Base-by-base conservation (phyloP, 2,888 invertebrate genomes). In the Bhutanitis thaidina region DNA sequence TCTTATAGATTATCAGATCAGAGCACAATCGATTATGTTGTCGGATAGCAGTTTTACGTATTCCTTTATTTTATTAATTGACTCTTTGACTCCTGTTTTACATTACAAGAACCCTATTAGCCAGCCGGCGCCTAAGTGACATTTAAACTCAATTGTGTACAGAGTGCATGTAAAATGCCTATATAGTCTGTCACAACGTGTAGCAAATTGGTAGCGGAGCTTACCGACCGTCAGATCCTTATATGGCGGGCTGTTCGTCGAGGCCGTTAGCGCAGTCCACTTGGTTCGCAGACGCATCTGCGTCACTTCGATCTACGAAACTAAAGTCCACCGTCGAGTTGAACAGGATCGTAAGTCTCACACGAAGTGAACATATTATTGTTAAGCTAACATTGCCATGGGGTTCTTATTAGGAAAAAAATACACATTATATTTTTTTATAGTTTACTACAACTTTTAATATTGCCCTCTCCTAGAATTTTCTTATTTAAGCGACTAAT, bases 141-240 rank as follows among this genome's bases (percentile, higher is more conserved):
- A 52, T 52, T 52, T 47, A 32, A 34, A 27, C 27, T 5, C 27
- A 46, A 51, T 47, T 60, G 65, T 71, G 69, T 64, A 65, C 61
- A 50, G 80, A 72, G 70, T 68, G 73, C 59, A 67, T 71, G 78
- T 78, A 74, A 79, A 80, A 78, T 77, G 69, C 69, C 62, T 39
- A 43, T 48, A 44, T 34, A 20, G 39, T 61, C 62, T 72, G 74
- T 74, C 68, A 75, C 71, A 73, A 75, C 40, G 55, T 72, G 69
- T 67, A 60, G 74, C 65, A 67, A 71, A 46, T 52, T 52, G 52
- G 69, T 56, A 51, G 53, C 49, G 51, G 54, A 69, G 74, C 78
- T 69, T 61, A 80, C 69, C 63, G 80, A 67, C 82, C 83, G 77
- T 69, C 77, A 74, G 64, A 56, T 63, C 87, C 86, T 60, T 87